Evolutionary conservation across 2,113 vertebrate genomes (phyloP).

Genomic region (Prinia subflava): DNA sequence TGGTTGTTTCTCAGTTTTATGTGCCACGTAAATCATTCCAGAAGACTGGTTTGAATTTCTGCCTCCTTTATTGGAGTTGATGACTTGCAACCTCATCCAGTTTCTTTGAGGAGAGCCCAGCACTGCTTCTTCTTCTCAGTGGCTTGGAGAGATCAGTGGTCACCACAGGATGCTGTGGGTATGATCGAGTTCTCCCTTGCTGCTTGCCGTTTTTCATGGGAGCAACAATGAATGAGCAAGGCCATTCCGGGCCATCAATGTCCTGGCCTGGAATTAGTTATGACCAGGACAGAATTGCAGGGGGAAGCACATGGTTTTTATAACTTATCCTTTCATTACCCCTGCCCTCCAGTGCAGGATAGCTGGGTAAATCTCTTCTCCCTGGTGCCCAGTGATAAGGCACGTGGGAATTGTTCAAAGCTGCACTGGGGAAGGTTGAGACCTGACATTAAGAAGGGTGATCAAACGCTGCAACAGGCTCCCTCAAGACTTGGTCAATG

Average conservation of each 20-base stretch:
- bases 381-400: not conserved
- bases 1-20: conserved; percentile 33
- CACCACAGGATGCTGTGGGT: not conserved
- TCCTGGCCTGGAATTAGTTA: not conserved
- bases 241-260: accelerated
- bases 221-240: not conserved
- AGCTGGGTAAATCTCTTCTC: not conserved
- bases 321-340: not conserved
- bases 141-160: not conserved
- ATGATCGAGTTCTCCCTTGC: not conserved
- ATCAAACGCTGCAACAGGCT: not conserved
- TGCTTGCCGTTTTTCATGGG: not conserved
- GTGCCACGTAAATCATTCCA: conserved; percentile 35
- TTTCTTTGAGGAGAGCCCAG: not conserved
- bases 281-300: not conserved
- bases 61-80: conserved; percentile 19
- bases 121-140: not conserved
- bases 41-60: conserved; percentile 52
- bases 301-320: not conserved
- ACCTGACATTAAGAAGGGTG: not conserved
- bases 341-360: not conserved
- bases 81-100: conserved; percentile 26
- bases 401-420: accelerated
- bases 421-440: not conserved
- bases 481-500: not conserved